Evolutionary conservation across 1,140 invertebrate species (phyloP).

Genomic region (Vanessa atalanta): DNA sequence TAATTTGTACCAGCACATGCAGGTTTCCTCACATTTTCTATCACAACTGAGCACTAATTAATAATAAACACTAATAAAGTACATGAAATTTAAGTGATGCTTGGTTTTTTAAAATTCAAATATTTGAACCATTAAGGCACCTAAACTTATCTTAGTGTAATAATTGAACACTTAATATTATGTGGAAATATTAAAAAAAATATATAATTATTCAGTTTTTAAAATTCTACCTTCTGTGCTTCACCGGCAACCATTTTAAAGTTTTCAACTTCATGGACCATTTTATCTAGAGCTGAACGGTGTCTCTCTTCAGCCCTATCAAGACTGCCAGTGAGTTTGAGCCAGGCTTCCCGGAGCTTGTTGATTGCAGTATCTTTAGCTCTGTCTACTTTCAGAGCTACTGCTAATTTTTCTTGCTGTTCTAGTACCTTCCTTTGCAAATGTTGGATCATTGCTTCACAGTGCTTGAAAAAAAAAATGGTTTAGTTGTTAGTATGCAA

Average conservation of each 20-base stretch:
- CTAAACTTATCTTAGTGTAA: no score
- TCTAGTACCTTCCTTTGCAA: slow-evolving; percentile 87
- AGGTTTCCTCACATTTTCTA: no score
- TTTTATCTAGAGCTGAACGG: slow-evolving; percentile 61
- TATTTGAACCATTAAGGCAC: no score
- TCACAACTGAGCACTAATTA: no score
- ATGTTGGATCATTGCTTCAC: slow-evolving; percentile 88
- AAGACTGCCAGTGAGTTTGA: slow-evolving; percentile 60
- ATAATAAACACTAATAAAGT: no score
- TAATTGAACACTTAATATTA: no score
- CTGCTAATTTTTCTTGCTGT: slow-evolving; percentile 88
- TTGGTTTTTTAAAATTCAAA: no score
- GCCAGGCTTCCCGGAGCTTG: slow-evolving; percentile 82
- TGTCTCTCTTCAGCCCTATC: slow-evolving; percentile 69
- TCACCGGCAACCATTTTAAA: slow-evolving; percentile 68
- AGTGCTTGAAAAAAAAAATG: slow-evolving; percentile 82
- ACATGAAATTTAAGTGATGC: no score
- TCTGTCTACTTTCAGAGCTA: slow-evolving; percentile 87
- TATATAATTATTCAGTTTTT: no score
- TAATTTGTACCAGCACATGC: no score
- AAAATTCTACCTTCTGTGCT: slow-evolving; percentile 61
- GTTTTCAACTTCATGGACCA: slow-evolving; percentile 69
- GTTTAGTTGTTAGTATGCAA: neutral
- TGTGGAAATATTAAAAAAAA: no score
- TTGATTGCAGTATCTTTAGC: slow-evolving; percentile 86